Evolutionary conservation across 53 echinoderm and acorn worm genomes (phyloP).

Genomic region (Actinopyga echinites): DNA sequence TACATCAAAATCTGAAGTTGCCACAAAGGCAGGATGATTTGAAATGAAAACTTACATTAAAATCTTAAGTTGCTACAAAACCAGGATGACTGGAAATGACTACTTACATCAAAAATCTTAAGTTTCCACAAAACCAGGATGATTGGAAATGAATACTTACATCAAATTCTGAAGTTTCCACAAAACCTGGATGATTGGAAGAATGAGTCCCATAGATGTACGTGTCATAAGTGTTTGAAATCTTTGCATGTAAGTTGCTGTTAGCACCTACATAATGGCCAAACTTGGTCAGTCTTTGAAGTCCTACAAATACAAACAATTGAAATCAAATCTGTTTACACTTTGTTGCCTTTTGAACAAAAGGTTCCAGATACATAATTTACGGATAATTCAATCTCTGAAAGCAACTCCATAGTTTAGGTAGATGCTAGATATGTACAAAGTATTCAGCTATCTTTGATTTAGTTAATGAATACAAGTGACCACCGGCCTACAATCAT

Average conservation of each 20-base stretch:
- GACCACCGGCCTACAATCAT: too few relatives aligned
- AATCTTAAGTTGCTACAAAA: too few relatives aligned
- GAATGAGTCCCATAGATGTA: slow-evolving; percentile 59
- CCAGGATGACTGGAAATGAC: too few relatives aligned
- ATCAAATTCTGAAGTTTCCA: slow-evolving; percentile 44
- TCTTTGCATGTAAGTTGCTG: slow-evolving; percentile 51
- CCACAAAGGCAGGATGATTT: slow-evolving; percentile 62
- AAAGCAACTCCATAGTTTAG: too few relatives aligned
- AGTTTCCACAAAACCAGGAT: neutral
- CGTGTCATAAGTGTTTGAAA: slow-evolving; percentile 68
- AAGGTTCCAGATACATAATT: neutral
- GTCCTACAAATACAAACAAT: slow-evolving; percentile 33
- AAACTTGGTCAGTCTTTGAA: slow-evolving; percentile 51
- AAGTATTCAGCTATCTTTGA: too few relatives aligned
- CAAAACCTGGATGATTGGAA: slow-evolving; percentile 65
- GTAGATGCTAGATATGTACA: too few relatives aligned
- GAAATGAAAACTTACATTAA: too few relatives aligned
- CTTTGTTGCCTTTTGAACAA: neutral
- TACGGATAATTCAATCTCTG: too few relatives aligned
- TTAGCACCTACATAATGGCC: neutral
- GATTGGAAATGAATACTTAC: slow-evolving; percentile 34
- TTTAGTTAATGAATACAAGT: too few relatives aligned
- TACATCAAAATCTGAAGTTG: slow-evolving; percentile 54
- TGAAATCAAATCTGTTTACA: neutral
- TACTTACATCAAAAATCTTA: too few relatives aligned